Conservation (phyloP, 2,113 vertebrate genomes). For the Semicossyphus pulcher region DNA sequence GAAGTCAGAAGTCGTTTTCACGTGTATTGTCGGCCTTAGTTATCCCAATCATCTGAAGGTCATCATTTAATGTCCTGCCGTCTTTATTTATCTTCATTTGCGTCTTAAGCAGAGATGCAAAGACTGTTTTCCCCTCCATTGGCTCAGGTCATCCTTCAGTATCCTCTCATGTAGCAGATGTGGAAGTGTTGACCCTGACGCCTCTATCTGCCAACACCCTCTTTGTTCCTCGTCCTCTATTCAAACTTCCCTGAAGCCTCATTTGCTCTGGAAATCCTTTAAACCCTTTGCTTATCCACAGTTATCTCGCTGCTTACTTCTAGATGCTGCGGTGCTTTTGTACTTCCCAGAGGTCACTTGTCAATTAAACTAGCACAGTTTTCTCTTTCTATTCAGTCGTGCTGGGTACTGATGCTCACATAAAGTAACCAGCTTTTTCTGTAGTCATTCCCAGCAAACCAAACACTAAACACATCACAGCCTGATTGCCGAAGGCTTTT, state of each 20-base stretch:
- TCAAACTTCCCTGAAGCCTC: slow-evolving; percentile 5
- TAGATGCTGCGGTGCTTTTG: slow-evolving; percentile 3
- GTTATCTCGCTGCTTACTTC: slow-evolving; percentile 5
- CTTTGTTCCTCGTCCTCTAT: slow-evolving; percentile 21
- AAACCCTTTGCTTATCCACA: slow-evolving; percentile 17
- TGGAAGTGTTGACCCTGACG: not conserved
- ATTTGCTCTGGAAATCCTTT: slow-evolving; percentile 23
- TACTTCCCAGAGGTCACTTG: slow-evolving; percentile 4
- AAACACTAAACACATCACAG: not conserved
- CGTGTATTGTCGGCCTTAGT: no score
- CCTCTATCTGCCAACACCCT: slow-evolving; percentile 18
- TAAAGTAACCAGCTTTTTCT: not conserved
- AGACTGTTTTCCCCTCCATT: slow-evolving; percentile 23
- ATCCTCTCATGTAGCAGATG: slow-evolving; percentile 13
- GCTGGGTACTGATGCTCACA: not conserved
- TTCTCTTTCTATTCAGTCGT: not conserved
- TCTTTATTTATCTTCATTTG: slow-evolving; percentile 17
- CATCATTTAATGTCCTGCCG: no score
- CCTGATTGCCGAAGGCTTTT: not conserved
- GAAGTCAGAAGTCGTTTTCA: no score
- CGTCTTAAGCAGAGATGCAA: not conserved
- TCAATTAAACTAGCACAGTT: not conserved
- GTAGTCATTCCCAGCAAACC: not conserved
- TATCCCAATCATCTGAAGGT: no score
- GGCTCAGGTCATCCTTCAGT: slow-evolving; percentile 16